Evolutionary conservation across 2,113 vertebrate genomes (phyloP).

Genomic region (Microcebus griseorufus): DNA sequence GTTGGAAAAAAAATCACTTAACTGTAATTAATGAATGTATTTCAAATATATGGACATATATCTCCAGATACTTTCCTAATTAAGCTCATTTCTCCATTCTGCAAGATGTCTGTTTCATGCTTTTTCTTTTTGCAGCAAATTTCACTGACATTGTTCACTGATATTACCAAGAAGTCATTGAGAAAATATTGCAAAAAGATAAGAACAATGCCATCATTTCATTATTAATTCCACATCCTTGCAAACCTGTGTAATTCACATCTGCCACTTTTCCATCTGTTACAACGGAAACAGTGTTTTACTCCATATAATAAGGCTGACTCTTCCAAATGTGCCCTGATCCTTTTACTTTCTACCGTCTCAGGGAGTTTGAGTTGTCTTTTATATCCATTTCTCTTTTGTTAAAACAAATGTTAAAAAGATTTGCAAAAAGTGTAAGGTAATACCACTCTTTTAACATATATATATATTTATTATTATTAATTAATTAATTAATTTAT

Average conservation of each 20-base stretch:
- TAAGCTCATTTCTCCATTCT: neutral
- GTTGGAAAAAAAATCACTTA: neutral
- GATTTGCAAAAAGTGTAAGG: neutral
- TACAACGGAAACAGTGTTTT: neutral
- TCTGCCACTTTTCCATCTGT: neutral
- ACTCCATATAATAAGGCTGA: neutral
- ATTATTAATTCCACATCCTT: neutral
- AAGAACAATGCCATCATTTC: neutral
- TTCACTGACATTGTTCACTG: neutral
- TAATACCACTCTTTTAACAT: neutral
- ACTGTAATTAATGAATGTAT: neutral
- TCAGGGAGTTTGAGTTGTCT: neutral
- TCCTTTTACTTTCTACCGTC: neutral
- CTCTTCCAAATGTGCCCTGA: neutral
- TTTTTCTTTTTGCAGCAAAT: neutral
- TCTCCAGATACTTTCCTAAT: neutral
- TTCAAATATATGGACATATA: neutral
- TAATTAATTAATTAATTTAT: too few relatives aligned
- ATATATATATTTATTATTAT: neutral
- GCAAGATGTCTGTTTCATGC: neutral
- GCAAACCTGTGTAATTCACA: neutral
- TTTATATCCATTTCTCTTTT: neutral
- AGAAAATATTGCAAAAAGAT: neutral
- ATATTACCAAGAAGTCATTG: neutral
- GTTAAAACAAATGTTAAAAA: neutral